Evolutionary conservation across 2,888 invertebrate genomes (phyloP), one percentile per base, ranked within the genome.

Genomic region (Tortricodes alternella): DNA sequence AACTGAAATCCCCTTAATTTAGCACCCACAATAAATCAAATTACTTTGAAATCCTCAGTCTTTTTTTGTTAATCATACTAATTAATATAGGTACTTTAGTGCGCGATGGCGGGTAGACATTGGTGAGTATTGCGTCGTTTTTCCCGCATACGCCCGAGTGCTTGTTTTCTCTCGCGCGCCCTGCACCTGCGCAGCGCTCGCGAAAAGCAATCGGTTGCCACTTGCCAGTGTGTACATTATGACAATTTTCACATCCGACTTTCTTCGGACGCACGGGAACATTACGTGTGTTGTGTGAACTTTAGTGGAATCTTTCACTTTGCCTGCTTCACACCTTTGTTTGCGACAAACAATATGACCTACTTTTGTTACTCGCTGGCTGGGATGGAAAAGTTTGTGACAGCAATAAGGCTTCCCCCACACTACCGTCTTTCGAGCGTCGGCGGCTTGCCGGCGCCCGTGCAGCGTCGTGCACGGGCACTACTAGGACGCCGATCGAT

Each of bases 241-340:
- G 85, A 78, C 79, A 74, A 83, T 82, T 81, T 88, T 89, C 89
- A 88, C 89, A 89, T 90, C 89, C 89, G 88, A 90, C 89, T 89
- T 89, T 89, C 89, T 80, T 89, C 79, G 73, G 73, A 71, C 37
- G 43, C 43, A 38, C 50, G 44, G 50, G 56, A 44, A 44, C 51
- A 46, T 48, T 38, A 53, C 43, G 35, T 68, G 70, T 61, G 67
- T 62, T 70, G 72, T 76, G 76, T 71, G 78, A 78, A 78, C 73
- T 62, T 62, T 62, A 59, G 61, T 61, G 62, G 67, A 68, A 68
- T 76, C 77, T 80, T 77, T 80, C 80, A 63, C 70, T 68, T 71
- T 68, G 63, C 46, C 35, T 35, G 69, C 74, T 56, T 81, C 85
- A 67, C 85, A 77, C 81, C 88, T 86, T 88, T 89, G 88, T 89